A percentile compares a stretch with the other conserved stretches of the same genome.
Conservation (phyloP, 92 coral and sea anemone species). For the Paramuricea clavata region DNA sequence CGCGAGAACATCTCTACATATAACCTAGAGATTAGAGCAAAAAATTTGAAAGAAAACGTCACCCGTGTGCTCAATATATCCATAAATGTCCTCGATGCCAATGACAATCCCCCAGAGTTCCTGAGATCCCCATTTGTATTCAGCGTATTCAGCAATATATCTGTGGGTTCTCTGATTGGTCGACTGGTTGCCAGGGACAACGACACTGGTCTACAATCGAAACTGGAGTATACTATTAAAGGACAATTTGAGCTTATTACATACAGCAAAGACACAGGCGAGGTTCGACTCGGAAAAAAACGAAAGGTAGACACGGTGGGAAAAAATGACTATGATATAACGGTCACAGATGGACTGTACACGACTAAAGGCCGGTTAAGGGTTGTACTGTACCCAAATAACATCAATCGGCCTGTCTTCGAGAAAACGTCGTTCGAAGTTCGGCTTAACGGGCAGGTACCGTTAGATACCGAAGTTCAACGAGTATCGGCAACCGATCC, state of each 20-base stretch:
- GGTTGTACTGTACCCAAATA: constrained; percentile 30
- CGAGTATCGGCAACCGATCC: constrained; percentile 39
- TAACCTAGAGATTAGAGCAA: constrained; percentile 8
- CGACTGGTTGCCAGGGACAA: constrained; percentile 30
- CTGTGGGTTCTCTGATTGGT: constrained; percentile 29
- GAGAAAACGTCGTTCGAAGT: constrained; percentile 17
- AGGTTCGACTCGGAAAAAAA: background rate
- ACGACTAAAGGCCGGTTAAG: constrained; percentile 9
- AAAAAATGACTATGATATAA: background rate
- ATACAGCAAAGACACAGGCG: constrained; percentile 2
- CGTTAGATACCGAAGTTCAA: constrained; percentile 32
- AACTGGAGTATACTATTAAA: constrained; percentile 4
- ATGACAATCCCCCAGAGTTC: constrained; percentile 51
- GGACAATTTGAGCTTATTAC: background rate
- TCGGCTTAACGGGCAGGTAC: constrained; percentile 46
- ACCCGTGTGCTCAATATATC: constrained; percentile 11
- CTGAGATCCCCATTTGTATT: constrained; percentile 21
- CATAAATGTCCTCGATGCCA: constrained; percentile 27
- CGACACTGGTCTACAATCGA: constrained; percentile 11
- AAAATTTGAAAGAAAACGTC: constrained; percentile 24
- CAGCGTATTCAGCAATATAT: constrained; percentile 28
- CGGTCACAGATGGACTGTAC: constrained; percentile 22
- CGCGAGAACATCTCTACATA: constrained; percentile 24
- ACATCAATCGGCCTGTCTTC: constrained; percentile 31
- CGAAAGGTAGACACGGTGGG: constrained; percentile 2